Conservation (phyloP, 1,140 invertebrate genomes). For the Megalonaias nervosa region DNA sequence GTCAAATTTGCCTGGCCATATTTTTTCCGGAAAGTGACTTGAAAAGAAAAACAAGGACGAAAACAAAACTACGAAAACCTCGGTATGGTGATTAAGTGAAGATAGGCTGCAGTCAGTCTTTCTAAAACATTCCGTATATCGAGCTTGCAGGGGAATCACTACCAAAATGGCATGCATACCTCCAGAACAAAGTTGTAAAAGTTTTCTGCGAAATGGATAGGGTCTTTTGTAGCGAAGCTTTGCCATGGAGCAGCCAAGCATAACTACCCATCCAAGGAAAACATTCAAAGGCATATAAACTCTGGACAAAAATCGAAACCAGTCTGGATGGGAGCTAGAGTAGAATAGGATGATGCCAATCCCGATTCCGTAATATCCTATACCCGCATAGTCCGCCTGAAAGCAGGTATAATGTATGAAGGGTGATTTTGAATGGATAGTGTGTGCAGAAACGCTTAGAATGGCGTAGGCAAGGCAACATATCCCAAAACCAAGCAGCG, state of each 20-base stretch:
- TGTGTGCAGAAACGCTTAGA: constrained; percentile 48
- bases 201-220: constrained; percentile 9
- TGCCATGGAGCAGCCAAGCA: constrained; percentile 9
- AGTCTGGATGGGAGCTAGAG: not conserved
- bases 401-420: constrained; percentile 50
- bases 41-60: constrained; percentile 63
- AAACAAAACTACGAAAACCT: constrained; percentile 10
- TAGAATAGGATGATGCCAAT: constrained; percentile 10
- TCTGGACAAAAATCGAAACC: not conserved
- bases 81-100: constrained; percentile 27
- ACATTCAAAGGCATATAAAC: constrained; percentile 11
- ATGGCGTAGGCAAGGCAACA: constrained; percentile 40
- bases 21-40: constrained; percentile 68
- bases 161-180: constrained; percentile 3
- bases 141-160: constrained; percentile 7
- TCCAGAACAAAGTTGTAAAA: constrained; percentile 9
- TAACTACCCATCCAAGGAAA: constrained; percentile 10
- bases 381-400: constrained; percentile 15
- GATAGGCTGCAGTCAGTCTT: constrained; percentile 19
- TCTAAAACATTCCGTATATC: constrained; percentile 5
- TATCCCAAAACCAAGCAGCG: constrained; percentile 39
- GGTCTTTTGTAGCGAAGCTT: constrained; percentile 14
- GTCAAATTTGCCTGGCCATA: constrained; percentile 70
- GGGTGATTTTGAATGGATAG: constrained; percentile 49
- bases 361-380: constrained; percentile 14